phyloP scores from a whole-genome alignment of 2,888 invertebrate genomes.

The Drosophila aldrichi region DNA sequence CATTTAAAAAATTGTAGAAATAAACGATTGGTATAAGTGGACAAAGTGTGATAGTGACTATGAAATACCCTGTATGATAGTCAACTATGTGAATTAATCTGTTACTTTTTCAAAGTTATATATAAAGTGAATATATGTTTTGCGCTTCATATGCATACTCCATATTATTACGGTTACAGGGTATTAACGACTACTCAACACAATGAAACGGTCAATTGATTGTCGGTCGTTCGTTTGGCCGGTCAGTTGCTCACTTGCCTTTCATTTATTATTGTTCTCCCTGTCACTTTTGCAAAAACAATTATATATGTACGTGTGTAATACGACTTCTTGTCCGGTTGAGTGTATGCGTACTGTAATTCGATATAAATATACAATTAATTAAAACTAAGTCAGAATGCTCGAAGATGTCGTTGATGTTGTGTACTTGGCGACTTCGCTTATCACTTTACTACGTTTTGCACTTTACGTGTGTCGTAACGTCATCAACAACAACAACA shows the following conservation, averaged over 20 bases:
- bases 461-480: slow-evolving; percentile 15
- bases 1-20: slow-evolving; percentile 27
- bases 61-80: slow-evolving; percentile 19
- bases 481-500: slow-evolving; percentile 19
- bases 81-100: neutral
- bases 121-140: neutral
- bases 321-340: slow-evolving; percentile 22
- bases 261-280: slow-evolving; percentile 36
- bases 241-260: slow-evolving; percentile 39
- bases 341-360: slow-evolving; percentile 35
- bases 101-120: neutral
- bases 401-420: slow-evolving; percentile 25
- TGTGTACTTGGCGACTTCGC: slow-evolving; percentile 15
- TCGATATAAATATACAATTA: slow-evolving; percentile 38
- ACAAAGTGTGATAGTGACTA: neutral
- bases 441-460: slow-evolving; percentile 39
- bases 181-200: slow-evolving; percentile 37
- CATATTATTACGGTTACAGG: slow-evolving; percentile 7
- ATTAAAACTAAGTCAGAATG: slow-evolving; percentile 26
- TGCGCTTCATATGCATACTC: neutral
- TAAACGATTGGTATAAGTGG: neutral
- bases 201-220: slow-evolving; percentile 63
- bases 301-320: slow-evolving; percentile 48
- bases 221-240: slow-evolving; percentile 51
- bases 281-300: slow-evolving; percentile 43